phyloP scores from a whole-genome alignment of 2,888 invertebrate genomes.

The Eilema depressum region DNA sequence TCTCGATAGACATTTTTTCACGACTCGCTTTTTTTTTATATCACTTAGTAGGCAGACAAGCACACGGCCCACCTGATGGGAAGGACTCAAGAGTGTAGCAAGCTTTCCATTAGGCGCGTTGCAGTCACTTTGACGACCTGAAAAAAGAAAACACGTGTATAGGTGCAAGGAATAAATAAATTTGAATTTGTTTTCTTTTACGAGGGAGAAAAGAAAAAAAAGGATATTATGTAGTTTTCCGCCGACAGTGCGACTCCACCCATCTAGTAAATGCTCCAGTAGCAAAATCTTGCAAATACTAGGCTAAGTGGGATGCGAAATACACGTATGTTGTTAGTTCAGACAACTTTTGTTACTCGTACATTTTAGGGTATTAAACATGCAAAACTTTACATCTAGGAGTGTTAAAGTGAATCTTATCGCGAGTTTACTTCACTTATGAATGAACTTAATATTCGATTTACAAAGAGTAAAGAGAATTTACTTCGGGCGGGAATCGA shows the following conservation, averaged over 20 bases:
- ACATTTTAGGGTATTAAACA: background rate
- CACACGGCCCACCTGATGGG: too few relatives aligned
- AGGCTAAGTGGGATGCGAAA: conserved; percentile 31
- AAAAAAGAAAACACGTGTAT: too few relatives aligned
- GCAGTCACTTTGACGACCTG: too few relatives aligned
- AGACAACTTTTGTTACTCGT: conserved; percentile 20
- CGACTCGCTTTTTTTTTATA: too few relatives aligned
- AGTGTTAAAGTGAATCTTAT: background rate
- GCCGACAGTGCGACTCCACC: conserved; percentile 18
- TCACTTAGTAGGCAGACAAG: too few relatives aligned
- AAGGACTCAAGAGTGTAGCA: too few relatives aligned
- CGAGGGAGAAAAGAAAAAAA: background rate
- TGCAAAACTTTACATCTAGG: background rate
- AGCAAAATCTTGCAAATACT: conserved; percentile 35
- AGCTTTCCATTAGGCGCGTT: too few relatives aligned
- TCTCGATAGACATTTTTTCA: too few relatives aligned
- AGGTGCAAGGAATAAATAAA: too few relatives aligned
- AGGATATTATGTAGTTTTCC: background rate
- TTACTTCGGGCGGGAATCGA: too few relatives aligned
- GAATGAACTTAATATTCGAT: background rate
- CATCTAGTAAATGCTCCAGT: conserved; percentile 25
- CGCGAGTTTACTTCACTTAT: background rate
- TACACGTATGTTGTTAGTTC: conserved; percentile 20
- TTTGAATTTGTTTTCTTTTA: too few relatives aligned
- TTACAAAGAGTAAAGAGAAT: too few relatives aligned